These are phyloP conservation scores for Fissipunctia ypsillon DNA, from an alignment of 2,888 invertebrate genomes.

Conservation along the genomic window DNA sequence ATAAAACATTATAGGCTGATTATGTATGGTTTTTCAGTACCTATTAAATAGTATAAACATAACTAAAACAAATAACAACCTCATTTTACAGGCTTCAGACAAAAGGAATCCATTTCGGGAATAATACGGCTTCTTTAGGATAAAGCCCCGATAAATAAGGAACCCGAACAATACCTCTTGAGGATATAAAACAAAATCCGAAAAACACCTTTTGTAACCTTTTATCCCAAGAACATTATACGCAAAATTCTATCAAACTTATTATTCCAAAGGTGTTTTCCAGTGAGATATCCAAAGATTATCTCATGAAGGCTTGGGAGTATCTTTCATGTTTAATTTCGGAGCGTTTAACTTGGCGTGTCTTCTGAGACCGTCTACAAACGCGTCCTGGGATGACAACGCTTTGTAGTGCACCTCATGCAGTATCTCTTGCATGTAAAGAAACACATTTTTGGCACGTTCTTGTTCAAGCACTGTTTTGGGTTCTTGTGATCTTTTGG, in stretches of 20 bases:
- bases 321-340: constrained; percentile 49
- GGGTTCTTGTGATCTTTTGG: constrained; percentile 31
- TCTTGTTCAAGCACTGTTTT: constrained; percentile 35
- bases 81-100: constrained; percentile 9
- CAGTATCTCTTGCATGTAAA: constrained; percentile 29
- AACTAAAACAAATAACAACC: not conserved
- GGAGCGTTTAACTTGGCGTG: constrained; percentile 38
- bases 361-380: constrained; percentile 42
- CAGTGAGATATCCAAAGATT: constrained; percentile 54
- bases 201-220: constrained; percentile 54
- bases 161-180: constrained; percentile 24
- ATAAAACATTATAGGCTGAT: too few species aligned
- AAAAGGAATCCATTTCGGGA: constrained; percentile 19
- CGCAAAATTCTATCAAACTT: constrained; percentile 51
- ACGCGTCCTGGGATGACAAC: constrained; percentile 51
- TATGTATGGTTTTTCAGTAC: not conserved
- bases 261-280: constrained; percentile 46
- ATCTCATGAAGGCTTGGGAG: constrained; percentile 24
- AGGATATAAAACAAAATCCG: constrained; percentile 39
- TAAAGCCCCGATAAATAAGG: constrained; percentile 37
- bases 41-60: not conserved
- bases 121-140: constrained; percentile 24
- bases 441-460: constrained; percentile 48
- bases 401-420: constrained; percentile 55
- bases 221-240: constrained; percentile 49